Evolutionary conservation across 2,797 vertebrate species (phyloP), one percentile per base, ranked within the genome.

Genomic region (Gallinago nigripennis): DNA sequence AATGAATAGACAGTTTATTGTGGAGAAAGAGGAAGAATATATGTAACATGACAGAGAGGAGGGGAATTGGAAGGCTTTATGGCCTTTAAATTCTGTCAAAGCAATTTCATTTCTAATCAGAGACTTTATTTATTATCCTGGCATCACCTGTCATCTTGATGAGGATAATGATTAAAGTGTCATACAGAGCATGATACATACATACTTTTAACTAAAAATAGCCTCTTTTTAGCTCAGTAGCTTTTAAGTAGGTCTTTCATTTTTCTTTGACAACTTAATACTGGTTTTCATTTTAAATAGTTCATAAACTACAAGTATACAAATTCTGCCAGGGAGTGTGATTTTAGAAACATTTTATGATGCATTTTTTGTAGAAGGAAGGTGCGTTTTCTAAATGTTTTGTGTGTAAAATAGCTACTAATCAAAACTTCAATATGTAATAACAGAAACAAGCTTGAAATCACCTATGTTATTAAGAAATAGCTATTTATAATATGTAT

Each of bases 41-140:
- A 7, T 2, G 5, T 10, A 54, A 75, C 41, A 41, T 46, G 63
- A 69, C 31, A 48, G 56, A 50, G 37, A 33, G 8, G 28, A 82
- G 6, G 7, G 6, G 11, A 82, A 68, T 6, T 57, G 16, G 57
- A 88, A 85, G n/a, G 48, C 14, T 88, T 83, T 61, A 43, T 57
- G 71, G 73, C 86, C 72, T 89, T 94, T 86, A 39, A 54, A 57
- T 91, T 79, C 81, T 87, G 93, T 81, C 90, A 28, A 2, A 81
- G n/a, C 37, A 53, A 77, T 77, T 94, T 76, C 5, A 89, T 69
- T 91, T 91, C 60, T 88, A 90, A 84, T 77, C 71, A 88, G 64
- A 80, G 53, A 70, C 19, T 66, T 80, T 68, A n/a, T 90, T 89
- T 91, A 89, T 92, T 95, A 84, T 56, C 41, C 56, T 95, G 82